These are phyloP conservation scores for Asbolus verrucosus DNA, from an alignment of 1,140 invertebrate genomes.

Conservation along the genomic window DNA sequence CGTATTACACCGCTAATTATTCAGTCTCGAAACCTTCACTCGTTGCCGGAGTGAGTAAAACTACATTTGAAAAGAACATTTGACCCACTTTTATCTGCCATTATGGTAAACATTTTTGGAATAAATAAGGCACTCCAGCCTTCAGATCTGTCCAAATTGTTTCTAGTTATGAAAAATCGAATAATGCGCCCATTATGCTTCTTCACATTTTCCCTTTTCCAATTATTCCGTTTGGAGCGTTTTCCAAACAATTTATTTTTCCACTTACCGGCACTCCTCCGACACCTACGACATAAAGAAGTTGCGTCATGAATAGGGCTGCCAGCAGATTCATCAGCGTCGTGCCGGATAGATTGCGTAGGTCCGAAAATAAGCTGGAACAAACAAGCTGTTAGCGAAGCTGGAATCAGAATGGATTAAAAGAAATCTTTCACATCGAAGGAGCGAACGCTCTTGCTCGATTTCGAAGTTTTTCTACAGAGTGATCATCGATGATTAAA, in stretches of 20 bases:
- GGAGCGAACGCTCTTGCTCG: conserved; percentile 16
- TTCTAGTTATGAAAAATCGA: no score
- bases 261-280: conserved; percentile 73
- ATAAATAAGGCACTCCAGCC: no score
- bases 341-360: conserved; percentile 74
- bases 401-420: conserved; percentile 21
- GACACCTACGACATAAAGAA: conserved; percentile 78
- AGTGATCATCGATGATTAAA: no score
- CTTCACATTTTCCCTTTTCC: no score
- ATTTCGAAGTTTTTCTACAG: conserved; percentile 1
- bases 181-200: no score
- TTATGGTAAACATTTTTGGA: no score
- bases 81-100: no score
- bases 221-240: not conserved
- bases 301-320: conserved; percentile 76
- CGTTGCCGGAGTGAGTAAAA: no score
- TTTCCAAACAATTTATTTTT: conserved; percentile 32
- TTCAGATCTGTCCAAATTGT: no score
- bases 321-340: conserved; percentile 77
- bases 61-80: no score
- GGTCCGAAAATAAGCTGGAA: conserved; percentile 77
- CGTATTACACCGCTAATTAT: no score
- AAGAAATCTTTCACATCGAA: conserved; percentile 24
- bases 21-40: no score
- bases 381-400: conserved; percentile 55